phyloP scores from a whole-genome alignment of 2,113 vertebrate species.

The Castor canadensis region DNA sequence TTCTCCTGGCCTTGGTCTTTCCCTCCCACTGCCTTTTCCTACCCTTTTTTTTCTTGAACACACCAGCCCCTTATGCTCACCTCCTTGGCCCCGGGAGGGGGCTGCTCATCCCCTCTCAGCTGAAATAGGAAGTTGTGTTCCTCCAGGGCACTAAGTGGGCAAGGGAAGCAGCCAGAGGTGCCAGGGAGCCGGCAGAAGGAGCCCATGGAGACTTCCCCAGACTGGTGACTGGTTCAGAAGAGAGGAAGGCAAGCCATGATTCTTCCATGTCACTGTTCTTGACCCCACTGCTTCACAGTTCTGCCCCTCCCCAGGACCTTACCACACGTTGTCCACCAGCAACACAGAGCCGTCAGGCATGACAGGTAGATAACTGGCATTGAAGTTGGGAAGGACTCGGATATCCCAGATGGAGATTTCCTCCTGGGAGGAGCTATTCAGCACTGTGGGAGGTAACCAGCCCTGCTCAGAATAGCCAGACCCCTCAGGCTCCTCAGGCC shows the following conservation, averaged over 20 bases:
- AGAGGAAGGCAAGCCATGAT: background rate
- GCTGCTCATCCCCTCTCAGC: conserved; percentile 87
- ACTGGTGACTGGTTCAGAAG: conserved; percentile 87
- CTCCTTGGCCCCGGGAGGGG: conserved; percentile 88
- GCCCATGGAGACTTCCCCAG: conserved; percentile 90
- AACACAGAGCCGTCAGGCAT: conserved; percentile 94
- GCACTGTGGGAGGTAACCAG: conserved; percentile 79
- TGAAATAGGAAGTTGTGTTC: conserved; percentile 94
- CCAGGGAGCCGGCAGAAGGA: conserved; percentile 89
- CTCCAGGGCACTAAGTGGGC: conserved; percentile 89
- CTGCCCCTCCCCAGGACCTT: conserved; percentile 46
- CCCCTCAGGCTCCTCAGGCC: background rate
- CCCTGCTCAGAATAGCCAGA: background rate
- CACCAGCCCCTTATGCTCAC: conserved; percentile 74
- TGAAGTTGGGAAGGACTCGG: conserved; percentile 91
- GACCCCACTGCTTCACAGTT: background rate
- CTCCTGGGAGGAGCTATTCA: conserved; percentile 91
- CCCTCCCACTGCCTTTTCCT: background rate
- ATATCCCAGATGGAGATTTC: conserved; percentile 89
- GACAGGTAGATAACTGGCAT: conserved; percentile 92
- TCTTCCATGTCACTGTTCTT: background rate
- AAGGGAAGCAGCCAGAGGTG: conserved; percentile 85
- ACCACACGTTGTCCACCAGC: conserved; percentile 93
- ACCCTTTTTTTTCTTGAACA: background rate
- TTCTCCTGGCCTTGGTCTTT: background rate